Evolutionary conservation across 2,113 vertebrate genomes (phyloP).

Genomic region (Bothrops jararaca): DNA sequence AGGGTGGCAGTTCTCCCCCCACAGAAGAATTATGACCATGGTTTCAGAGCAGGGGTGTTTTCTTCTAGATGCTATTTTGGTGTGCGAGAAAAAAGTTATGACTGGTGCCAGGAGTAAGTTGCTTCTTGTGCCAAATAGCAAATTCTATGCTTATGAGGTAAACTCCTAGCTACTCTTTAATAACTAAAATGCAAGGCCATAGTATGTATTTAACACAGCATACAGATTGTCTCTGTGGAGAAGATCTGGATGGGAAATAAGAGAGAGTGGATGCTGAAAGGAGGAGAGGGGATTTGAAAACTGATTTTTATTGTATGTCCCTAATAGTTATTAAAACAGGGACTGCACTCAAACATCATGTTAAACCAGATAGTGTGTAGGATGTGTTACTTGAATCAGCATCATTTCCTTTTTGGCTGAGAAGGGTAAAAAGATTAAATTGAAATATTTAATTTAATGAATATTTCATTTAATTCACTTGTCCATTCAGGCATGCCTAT

Average conservation of each 20-base stretch:
- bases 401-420: neutral
- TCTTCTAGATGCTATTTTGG: neutral
- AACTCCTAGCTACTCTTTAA: neutral
- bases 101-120: neutral
- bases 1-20: neutral
- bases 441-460: neutral
- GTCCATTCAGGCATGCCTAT: neutral
- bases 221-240: neutral
- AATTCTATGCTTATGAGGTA: neutral
- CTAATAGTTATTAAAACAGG: neutral
- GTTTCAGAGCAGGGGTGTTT: neutral
- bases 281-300: neutral
- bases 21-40: neutral
- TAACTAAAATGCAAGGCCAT: neutral
- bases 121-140: neutral
- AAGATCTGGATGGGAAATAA: neutral
- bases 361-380: neutral
- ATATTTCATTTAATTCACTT: neutral
- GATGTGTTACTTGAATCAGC: neutral
- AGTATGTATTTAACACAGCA: neutral
- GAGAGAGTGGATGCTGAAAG: neutral
- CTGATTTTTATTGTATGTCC: neutral
- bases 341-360: neutral
- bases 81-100: neutral
- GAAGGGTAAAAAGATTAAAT: neutral